Percentiles rank a stretch among this genome's conserved stretches.
These are phyloP conservation scores for Heliconius cydno DNA, from an alignment of 2,888 invertebrate genomes.

Conservation along the genomic window DNA sequence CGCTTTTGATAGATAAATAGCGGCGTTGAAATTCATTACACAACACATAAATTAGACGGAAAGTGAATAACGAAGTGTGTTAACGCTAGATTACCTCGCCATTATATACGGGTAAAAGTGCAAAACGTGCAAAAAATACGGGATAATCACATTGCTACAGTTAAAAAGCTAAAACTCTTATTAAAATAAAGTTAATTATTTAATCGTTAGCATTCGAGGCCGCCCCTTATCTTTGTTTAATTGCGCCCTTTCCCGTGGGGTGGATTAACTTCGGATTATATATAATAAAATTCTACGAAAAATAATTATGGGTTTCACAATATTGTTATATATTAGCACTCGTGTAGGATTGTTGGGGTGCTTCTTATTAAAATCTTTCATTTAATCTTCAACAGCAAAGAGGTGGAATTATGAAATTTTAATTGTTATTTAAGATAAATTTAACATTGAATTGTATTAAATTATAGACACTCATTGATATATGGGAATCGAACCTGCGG, in stretches of 20 bases:
- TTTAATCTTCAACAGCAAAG: background rate
- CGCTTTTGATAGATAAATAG: too few relatives aligned
- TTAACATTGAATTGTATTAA: background rate
- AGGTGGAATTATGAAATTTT: background rate
- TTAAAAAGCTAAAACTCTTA: background rate
- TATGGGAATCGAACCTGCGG: background rate
- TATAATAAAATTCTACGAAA: conserved; percentile 25
- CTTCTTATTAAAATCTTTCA: background rate
- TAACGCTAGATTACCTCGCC: background rate
- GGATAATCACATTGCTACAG: background rate
- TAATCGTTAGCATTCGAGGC: conserved; percentile 18
- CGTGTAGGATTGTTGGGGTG: background rate
- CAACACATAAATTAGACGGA: background rate
- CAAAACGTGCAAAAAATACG: background rate
- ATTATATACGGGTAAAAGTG: background rate
- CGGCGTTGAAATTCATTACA: background rate
- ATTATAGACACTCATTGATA: background rate
- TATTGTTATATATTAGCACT: background rate
- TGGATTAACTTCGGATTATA: conserved; percentile 8
- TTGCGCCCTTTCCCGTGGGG: conserved; percentile 19
- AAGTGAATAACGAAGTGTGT: background rate
- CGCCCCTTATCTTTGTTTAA: conserved; percentile 27
- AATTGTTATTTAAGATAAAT: background rate
- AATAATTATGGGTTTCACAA: conserved; percentile 7
- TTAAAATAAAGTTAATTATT: background rate